Base-by-base conservation (phyloP, 2,797 vertebrate species). In the Anguilla obscura region DNA sequence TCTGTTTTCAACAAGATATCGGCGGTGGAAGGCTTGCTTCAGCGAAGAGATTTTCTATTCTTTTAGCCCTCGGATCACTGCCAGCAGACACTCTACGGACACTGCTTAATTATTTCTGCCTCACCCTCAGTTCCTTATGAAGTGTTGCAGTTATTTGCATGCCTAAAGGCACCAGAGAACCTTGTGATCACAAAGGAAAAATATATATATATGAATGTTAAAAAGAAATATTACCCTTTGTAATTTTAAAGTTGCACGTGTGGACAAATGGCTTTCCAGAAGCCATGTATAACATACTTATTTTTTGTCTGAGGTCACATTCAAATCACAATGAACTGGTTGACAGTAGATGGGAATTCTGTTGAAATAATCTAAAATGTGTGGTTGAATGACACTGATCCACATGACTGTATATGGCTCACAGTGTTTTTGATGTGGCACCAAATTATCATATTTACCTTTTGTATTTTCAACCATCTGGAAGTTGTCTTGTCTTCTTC, bases 141-240 rank as follows among this genome's bases (percentile, higher is more conserved):
- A 94, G 95, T 93, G 90, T 92, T 95, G 92, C 93, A 91, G 93
- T 95, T 96, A 96, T 96, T 95, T 96, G 95, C 95, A 95, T 96
- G 94, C 94, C 95, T 96, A 95, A 96, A 95, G 95, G 94, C 92
- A 93, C 91, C 94, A 88, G 58, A 91, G 91, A 94, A 93, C 93
- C 92, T 91, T 88, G 86, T 87, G 92, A 91, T 91, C 93, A 94
- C 92, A 90, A 69, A 7, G 63, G n/a, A 92, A 93, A 89, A 91
- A 93, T 5, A 5, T 45, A 45, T 45, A 89, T 89, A 89, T 89
- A 88, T 90, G 92, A 93, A 93, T 93, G 94, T 94, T 93, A 94
- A 93, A 95, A 93, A 94, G 93, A 92, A 89, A 90, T 52, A 89
- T 86, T 90, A 91, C 92, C 89, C 89, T 24, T 87, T 79, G 71